Evolutionary conservation across 2,113 vertebrate species (phyloP).

Genomic region (Bettongia penicillata): DNA sequence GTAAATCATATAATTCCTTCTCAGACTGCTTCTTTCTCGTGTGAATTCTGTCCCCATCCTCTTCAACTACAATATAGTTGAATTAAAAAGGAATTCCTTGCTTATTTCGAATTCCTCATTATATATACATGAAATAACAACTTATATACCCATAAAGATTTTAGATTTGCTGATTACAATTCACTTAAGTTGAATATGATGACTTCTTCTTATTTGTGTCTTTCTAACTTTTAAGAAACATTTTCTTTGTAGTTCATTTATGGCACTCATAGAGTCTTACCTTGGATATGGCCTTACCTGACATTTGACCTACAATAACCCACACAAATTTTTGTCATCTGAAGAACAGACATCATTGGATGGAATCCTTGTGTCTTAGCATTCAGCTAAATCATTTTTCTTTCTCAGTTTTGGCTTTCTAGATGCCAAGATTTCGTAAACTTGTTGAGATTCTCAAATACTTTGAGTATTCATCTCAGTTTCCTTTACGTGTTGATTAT

Average conservation of each 20-base stretch:
- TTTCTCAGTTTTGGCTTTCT: slow-evolving; percentile 3
- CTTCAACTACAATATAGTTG: background rate
- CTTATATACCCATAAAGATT: background rate
- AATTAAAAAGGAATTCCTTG: background rate
- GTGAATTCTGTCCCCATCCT: slow-evolving; percentile 19
- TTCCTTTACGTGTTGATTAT: slow-evolving; percentile 18
- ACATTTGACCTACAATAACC: background rate
- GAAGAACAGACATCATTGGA: background rate
- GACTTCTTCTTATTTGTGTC: background rate
- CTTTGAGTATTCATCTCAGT: background rate
- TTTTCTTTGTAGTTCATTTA: background rate
- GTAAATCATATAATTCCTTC: slow-evolving; percentile 23
- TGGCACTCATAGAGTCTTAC: background rate
- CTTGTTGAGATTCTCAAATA: background rate
- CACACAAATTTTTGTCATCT: background rate
- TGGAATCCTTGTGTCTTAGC: background rate
- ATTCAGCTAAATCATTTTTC: background rate
- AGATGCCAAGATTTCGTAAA: background rate
- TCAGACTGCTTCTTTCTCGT: background rate
- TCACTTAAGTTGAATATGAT: slow-evolving; percentile 14
- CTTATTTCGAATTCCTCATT: background rate
- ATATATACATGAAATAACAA: background rate
- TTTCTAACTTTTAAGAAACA: slow-evolving; percentile 43
- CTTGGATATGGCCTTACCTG: background rate
- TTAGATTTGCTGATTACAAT: slow-evolving; percentile 17